A percentile compares a stretch with the other conserved stretches of the same genome.
phyloP scores from a whole-genome alignment of 2,113 vertebrate species.

The Chitala chitala region DNA sequence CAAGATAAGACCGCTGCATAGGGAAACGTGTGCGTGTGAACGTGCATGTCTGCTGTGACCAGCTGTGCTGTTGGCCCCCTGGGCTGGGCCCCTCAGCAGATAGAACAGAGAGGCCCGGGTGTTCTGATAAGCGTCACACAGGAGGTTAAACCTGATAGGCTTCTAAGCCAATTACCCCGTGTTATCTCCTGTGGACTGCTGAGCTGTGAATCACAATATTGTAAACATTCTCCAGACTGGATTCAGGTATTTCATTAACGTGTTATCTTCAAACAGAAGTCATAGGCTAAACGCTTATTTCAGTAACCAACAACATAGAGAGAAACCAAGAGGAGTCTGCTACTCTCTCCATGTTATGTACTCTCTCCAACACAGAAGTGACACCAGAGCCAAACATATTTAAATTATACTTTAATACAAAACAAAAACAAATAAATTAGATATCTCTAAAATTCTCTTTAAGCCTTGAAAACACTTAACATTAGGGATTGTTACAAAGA shows the following conservation, averaged over 20 bases:
- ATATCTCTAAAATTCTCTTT: constrained; percentile 69
- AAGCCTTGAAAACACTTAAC: constrained; percentile 49
- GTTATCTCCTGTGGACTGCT: constrained; percentile 1
- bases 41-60: not conserved
- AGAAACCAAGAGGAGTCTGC: not conserved
- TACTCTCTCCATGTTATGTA: not conserved
- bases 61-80: not conserved
- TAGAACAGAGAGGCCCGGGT: not conserved
- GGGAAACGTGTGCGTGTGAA: not conserved
- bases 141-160: constrained; percentile 14
- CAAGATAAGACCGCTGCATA: constrained; percentile 26
- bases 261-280: not conserved
- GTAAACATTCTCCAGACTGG: not conserved
- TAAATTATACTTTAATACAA: constrained; percentile 74
- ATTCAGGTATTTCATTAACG: not conserved
- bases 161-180: not conserved
- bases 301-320: not conserved
- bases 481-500: constrained; percentile 44
- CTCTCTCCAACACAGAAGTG: not conserved
- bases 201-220: not conserved
- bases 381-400: constrained; percentile 31
- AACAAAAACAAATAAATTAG: constrained; percentile 74
- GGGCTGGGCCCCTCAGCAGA: not conserved
- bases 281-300: not conserved
- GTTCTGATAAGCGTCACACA: not conserved